phyloP scores from a whole-genome alignment of 1,140 invertebrate genomes.

The Pissodes strobi region DNA sequence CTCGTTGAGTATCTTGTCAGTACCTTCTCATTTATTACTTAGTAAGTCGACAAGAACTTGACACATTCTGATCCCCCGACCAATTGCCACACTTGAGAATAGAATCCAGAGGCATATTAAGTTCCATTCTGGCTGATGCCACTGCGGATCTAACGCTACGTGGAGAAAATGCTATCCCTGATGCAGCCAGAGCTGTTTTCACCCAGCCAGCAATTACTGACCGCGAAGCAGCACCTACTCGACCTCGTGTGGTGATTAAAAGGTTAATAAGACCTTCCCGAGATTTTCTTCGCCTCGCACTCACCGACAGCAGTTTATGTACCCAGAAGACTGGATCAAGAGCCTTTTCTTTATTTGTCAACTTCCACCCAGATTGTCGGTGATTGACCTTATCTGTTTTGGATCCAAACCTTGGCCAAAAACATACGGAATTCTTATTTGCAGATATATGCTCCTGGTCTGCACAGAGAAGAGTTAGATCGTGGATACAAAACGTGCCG shows the following conservation, averaged over 20 bases:
- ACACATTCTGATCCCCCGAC: slow-evolving; percentile 43
- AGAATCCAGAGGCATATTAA: too few relatives aligned
- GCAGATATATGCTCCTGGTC: neutral
- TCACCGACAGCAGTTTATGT: neutral
- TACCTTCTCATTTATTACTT: too few relatives aligned
- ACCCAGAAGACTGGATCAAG: neutral
- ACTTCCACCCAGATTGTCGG: slow-evolving; percentile 49
- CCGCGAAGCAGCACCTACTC: neutral
- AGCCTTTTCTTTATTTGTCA: slow-evolving; percentile 19
- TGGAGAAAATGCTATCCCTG: slow-evolving; percentile 32
- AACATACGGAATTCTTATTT: slow-evolving; percentile 27
- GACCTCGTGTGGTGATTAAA: slow-evolving; percentile 27
- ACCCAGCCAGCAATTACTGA: slow-evolving; percentile 38
- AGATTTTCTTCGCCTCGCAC: slow-evolving; percentile 1
- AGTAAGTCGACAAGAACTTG: too few relatives aligned
- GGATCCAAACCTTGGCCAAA: slow-evolving; percentile 50
- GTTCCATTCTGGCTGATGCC: slow-evolving; percentile 40
- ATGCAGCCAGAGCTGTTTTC: slow-evolving; percentile 40
- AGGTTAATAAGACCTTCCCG: too few relatives aligned
- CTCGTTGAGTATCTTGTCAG: too few relatives aligned
- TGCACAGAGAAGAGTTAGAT: slow-evolving; percentile 47
- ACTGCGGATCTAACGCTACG: slow-evolving; percentile 46
- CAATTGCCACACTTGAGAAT: slow-evolving; percentile 42
- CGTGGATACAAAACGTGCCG: slow-evolving; percentile 50
- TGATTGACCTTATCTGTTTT: slow-evolving; percentile 47